Evolutionary conservation across 2,888 invertebrate genomes (phyloP).

Genomic region (Limnephilus auricula): DNA sequence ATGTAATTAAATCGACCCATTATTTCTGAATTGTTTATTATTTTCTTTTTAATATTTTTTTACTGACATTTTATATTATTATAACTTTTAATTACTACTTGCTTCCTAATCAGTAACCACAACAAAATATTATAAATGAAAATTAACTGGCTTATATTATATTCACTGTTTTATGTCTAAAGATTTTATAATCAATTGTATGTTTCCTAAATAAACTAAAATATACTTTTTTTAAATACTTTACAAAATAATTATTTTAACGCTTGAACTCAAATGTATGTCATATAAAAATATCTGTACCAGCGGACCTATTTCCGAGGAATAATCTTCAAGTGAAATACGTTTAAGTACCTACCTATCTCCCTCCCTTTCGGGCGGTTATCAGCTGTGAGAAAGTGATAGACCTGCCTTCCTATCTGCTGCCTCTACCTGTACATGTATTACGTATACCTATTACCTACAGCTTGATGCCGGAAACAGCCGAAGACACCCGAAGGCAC

Average conservation of each 20-base stretch:
- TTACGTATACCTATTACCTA: neutral
- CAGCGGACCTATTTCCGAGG: neutral
- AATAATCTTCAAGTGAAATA: neutral
- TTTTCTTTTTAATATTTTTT: too few relatives aligned
- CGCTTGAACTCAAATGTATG: neutral
- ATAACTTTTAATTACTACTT: too few relatives aligned
- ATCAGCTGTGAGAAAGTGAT: neutral
- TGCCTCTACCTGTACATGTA: neutral
- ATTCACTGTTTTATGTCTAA: too few relatives aligned
- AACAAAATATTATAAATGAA: too few relatives aligned
- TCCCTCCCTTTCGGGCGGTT: neutral
- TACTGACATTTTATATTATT: too few relatives aligned
- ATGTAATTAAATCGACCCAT: too few relatives aligned
- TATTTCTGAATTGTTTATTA: too few relatives aligned
- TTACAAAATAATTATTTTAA: neutral
- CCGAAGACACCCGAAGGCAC: neutral
- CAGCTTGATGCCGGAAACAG: neutral
- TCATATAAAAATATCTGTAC: neutral
- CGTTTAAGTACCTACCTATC: neutral
- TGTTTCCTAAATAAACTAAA: too few relatives aligned
- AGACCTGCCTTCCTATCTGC: neutral
- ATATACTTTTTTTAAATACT: too few relatives aligned
- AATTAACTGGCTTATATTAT: too few relatives aligned
- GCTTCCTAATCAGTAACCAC: too few relatives aligned
- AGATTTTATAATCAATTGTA: too few relatives aligned